Base-by-base conservation (phyloP, 35 echinoderm and acorn worm species). In the Amphiura filiformis region DNA sequence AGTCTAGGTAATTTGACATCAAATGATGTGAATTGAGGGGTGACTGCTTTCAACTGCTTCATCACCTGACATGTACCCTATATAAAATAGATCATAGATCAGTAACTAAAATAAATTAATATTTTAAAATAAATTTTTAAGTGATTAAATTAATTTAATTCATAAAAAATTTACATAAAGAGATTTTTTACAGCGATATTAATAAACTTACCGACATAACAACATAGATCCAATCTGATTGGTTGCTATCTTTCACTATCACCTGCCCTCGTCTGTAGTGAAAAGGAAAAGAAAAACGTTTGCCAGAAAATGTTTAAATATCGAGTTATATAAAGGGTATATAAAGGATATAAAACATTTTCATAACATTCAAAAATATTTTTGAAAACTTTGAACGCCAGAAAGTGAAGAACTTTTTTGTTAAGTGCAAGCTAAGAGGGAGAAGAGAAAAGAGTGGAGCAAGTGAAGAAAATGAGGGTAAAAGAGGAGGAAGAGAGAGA, bases 191-290 rank as follows among this genome's bases (percentile, higher is more conserved):
- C n/a, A n/a, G n/a, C n/a, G n/a, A n/a, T n/a, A n/a, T n/a, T n/a
- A n/a, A n/a, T 47, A 17, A 78, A 70, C 92, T 94, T 89, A 97
- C 95, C 32, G 95, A 97, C 86, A 92, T 97, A 1, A 97, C 89
- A 40, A 97, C 80, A 37, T 97, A 97, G 0, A 97, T 93, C 95
- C 95, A 97, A 38, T 97, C 92, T 0, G 95, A 97, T 13, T 91
- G 82, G 52, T 94, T 91, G 82, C 95, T 97, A 84, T 97, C 95
- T 83, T 94, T 91, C 0, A 92, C 95, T 18, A 97, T 91, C 13
- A 97, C 92, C 39, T 97, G 95, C 7, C 95, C 95, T 49, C 95
- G 89, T 88, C 95, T 97, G 52, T 31, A 84, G n/a, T 80, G 77
- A 75, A 44, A 82, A 77, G 49, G 84, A 34, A 87, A 83, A 20